Percentiles rank a stretch among this genome's conserved stretches.
These are phyloP conservation scores for Holacanthus passer DNA, from an alignment of 2,113 vertebrate genomes.

Conservation along the genomic window DNA sequence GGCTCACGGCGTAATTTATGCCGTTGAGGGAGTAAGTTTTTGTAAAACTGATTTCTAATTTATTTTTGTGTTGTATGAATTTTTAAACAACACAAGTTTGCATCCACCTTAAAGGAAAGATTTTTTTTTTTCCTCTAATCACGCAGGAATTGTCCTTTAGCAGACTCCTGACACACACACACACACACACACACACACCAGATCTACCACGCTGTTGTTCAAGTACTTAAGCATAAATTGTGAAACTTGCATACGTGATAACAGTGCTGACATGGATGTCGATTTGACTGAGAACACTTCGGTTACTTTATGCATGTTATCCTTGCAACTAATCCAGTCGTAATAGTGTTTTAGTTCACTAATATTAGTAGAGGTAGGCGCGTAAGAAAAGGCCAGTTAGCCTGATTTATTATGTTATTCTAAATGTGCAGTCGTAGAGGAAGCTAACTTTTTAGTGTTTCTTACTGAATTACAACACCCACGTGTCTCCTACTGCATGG, in stretches of 20 bases:
- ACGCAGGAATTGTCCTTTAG: background rate
- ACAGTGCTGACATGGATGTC: background rate
- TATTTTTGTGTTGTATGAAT: background rate
- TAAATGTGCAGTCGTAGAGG: background rate
- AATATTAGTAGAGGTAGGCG: background rate
- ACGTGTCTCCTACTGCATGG: slow-evolving; percentile 2
- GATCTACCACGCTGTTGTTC: background rate
- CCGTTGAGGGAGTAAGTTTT: background rate
- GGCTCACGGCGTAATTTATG: background rate
- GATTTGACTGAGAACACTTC: background rate
- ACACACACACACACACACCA: background rate
- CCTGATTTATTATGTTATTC: background rate
- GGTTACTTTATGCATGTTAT: slow-evolving; percentile 8
- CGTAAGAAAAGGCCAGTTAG: background rate
- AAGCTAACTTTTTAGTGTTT: slow-evolving; percentile 12
- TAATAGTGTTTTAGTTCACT: background rate
- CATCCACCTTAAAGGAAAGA: background rate
- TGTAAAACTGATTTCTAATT: background rate
- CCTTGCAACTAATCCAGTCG: background rate
- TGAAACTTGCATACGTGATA: background rate
- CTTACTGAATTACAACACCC: background rate
- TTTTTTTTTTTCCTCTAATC: background rate
- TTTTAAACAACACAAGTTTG: background rate
- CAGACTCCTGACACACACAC: background rate
- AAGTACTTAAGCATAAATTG: background rate